phyloP scores from a whole-genome alignment of 2,888 invertebrate genomes.

The Ditylenchus weischeri region DNA sequence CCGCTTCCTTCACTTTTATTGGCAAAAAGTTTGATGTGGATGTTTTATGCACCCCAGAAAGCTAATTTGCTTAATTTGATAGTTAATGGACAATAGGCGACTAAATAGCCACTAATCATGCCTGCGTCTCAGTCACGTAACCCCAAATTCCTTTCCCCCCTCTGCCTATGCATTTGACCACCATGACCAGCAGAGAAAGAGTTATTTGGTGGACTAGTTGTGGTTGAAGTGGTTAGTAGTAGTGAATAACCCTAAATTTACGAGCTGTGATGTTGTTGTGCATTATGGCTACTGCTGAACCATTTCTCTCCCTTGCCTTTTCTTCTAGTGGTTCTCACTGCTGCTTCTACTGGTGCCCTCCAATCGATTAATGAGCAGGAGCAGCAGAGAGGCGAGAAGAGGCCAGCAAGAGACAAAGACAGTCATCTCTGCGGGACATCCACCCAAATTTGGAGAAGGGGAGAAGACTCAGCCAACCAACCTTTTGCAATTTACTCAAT shows the following conservation, averaged over 20 bases:
- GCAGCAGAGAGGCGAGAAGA: slow-evolving; percentile 9
- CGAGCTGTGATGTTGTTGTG: slow-evolving; percentile 1
- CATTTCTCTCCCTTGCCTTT: not conserved
- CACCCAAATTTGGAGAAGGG: not conserved
- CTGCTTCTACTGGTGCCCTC: not conserved
- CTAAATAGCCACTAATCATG: too few species aligned
- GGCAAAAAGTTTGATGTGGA: too few species aligned
- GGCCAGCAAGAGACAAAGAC: slow-evolving; percentile 10
- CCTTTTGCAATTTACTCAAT: not conserved
- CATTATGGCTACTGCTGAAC: not conserved
- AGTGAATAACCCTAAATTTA: slow-evolving; percentile 3
- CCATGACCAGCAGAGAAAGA: not conserved
- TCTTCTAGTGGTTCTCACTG: not conserved
- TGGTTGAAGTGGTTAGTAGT: not conserved
- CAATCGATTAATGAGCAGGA: not conserved
- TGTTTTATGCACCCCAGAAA: too few species aligned
- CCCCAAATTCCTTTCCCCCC: too few species aligned
- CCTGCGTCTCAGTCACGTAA: too few species aligned
- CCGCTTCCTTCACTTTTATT: too few species aligned
- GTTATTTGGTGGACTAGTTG: slow-evolving; percentile 3
- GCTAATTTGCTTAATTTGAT: too few species aligned
- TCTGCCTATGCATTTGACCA: not conserved
- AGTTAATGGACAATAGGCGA: too few species aligned
- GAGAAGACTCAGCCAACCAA: not conserved
- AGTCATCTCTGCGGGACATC: not conserved